Conservation (phyloP, 2,888 invertebrate species). For the Tiphia femorata region DNA sequence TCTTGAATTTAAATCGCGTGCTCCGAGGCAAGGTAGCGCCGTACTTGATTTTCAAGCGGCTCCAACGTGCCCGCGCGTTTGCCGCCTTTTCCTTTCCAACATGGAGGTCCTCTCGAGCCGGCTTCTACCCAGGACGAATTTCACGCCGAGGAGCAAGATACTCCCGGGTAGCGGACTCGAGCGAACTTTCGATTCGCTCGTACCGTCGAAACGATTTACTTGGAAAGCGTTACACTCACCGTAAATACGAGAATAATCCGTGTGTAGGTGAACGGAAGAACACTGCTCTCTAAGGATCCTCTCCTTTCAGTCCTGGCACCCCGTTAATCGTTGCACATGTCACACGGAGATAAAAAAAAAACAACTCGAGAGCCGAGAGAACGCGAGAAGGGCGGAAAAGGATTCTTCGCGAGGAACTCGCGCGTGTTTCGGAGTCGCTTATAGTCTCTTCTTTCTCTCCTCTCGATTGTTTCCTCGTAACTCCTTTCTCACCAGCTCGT, state of each 20-base stretch:
- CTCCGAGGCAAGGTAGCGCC: too few species aligned
- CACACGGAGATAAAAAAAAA: slow-evolving; percentile 41
- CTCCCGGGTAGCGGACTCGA: too few species aligned
- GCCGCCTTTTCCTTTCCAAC: background rate
- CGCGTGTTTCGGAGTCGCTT: slow-evolving; percentile 1
- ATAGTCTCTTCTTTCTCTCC: background rate
- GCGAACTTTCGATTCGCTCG: too few species aligned
- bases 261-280: slow-evolving; percentile 47
- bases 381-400: background rate
- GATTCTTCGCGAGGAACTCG: background rate
- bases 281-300: slow-evolving; percentile 22
- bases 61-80: background rate
- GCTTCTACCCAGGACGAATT: background rate
- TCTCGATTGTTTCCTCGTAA: background rate
- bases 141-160: too few species aligned
- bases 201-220: background rate
- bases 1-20: background rate
- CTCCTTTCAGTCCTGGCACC: slow-evolving; percentile 35
- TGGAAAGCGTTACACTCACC: slow-evolving; percentile 57
- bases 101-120: background rate
- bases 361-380: background rate
- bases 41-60: background rate
- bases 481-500: background rate
- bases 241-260: slow-evolving; percentile 64
- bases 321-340: slow-evolving; percentile 52